Conservation (phyloP, 2,797 vertebrate genomes). For the Varecia variegata region DNA sequence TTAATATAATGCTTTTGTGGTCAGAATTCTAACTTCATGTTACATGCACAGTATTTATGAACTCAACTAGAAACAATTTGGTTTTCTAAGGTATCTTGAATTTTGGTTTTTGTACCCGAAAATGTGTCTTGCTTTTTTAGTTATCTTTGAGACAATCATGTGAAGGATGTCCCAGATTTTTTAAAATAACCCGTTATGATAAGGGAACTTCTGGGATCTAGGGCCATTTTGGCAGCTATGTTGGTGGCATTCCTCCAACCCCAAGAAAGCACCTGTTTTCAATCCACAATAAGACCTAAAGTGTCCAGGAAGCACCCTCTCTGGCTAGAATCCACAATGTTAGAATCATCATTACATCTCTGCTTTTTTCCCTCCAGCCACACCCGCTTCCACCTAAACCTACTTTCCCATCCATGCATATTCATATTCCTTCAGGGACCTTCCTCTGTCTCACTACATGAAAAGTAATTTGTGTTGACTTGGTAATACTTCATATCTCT, state of each 20-base stretch:
- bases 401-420: neutral
- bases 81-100: conserved; percentile 27
- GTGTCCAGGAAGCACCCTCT: neutral
- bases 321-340: neutral
- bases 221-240: neutral
- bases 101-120: neutral
- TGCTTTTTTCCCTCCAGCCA: neutral
- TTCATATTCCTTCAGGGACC: neutral
- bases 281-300: neutral
- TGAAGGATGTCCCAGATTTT: conserved; percentile 25
- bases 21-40: conserved; percentile 10
- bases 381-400: neutral
- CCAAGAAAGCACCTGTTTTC: neutral
- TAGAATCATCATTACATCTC: neutral
- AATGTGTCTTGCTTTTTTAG: neutral
- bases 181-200: neutral
- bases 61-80: neutral
- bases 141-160: conserved; percentile 21
- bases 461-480: neutral
- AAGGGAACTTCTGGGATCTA: neutral
- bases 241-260: neutral
- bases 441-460: neutral
- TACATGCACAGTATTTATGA: neutral
- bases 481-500: neutral
- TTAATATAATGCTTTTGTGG: neutral